Evolutionary conservation across 2,113 vertebrate species (phyloP), one percentile per base, ranked within the genome.

Genomic region (Plecotus auritus): DNA sequence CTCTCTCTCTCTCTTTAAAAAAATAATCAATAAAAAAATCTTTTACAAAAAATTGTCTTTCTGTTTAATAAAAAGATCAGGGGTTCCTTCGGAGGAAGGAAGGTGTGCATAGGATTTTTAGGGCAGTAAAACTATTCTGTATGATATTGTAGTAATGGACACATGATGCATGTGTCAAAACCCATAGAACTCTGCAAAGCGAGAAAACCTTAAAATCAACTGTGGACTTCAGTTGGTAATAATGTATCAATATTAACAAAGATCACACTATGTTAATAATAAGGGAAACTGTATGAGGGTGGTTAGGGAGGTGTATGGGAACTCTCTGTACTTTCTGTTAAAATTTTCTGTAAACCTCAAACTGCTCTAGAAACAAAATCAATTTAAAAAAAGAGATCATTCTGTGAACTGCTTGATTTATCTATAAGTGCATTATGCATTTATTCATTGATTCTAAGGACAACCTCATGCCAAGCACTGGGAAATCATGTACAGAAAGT

Each of bases 381-480:
- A 81, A 74, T 66, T 74, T 51, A 5, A 17, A 14, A 28, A 42
- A 80, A 87, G 56, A 54, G 7, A 59, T 70, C 42, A 42, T 70
- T 23, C 11, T 30, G 28, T 92, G 77, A 83, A 61, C 49, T 70
- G 32, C 76, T 90, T 80, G 28, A 78, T 81, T 80, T 85, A 35
- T 78, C 64, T 85, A 72, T 89, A 94, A 89, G 64, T 80, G 32
- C n/a, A 54, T 90, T 94, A 66, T 86, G 72, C 49, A 59, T 72
- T 69, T 94, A 74, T 47, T 83, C 35, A 78, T 77, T 70, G 78
- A 88, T 70, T 92, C 72, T 47, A 85, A 72, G 54, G 72, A 88
- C n/a, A 88, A 42, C n/a, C 40, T 88, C 49, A 88, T 59, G n/a
- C 70, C 69, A 61, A 77, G 56, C 56, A 35, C 61, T 77, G 22